Base-by-base conservation (phyloP, 1,140 invertebrate species). In the Palaemon carinicauda region DNA sequence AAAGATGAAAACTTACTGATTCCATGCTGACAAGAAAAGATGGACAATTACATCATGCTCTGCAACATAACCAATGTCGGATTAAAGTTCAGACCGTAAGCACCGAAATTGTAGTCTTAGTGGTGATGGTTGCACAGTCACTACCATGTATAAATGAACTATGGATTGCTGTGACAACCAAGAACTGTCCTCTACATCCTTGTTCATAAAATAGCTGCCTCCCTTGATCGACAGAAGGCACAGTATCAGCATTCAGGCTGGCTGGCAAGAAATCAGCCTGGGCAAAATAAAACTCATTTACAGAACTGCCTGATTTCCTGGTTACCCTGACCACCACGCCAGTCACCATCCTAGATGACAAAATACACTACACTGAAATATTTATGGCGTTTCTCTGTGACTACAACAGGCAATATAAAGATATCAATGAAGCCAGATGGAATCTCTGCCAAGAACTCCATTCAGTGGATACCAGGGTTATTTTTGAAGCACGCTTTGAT, bases 21-120 rank as follows among this genome's bases (percentile, higher is more conserved):
- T 50, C 41, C 79, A 29, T 83, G 69, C 52, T 52, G 24, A 21
- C 69, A 83, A 15, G 81, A 75, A 21, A 71, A 83, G 71, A 71
- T 41, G 17, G 69, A 83, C 50, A 73, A 33, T 3, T 21, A 27
- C 12, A 83, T 83, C 19, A 73, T 83, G 27, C 71, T n/a, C 17
- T n/a, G n/a, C 17, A 52, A 41, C 21, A 74, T 56, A 71, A 60
- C 14, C 71, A 27, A 4, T 15, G 12, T 10, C 17, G 33, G 31
- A 75, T 75, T 31, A 5, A 14, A 15, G 17, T 75, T 4, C 31
- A n/a, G 15, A 75, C 29, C 12, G 73, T 75, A 31, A 31, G 33
- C 29, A 75, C 73, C 5, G 31, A 75, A 19, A n/a, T 75, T 14
- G 73, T 75, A 4, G 21, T 31, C 19, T 31, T 33, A n/a, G 21